Evolutionary conservation across 2,113 vertebrate species (phyloP), one percentile per base, ranked within the genome.

Genomic region (Axis porcinus): DNA sequence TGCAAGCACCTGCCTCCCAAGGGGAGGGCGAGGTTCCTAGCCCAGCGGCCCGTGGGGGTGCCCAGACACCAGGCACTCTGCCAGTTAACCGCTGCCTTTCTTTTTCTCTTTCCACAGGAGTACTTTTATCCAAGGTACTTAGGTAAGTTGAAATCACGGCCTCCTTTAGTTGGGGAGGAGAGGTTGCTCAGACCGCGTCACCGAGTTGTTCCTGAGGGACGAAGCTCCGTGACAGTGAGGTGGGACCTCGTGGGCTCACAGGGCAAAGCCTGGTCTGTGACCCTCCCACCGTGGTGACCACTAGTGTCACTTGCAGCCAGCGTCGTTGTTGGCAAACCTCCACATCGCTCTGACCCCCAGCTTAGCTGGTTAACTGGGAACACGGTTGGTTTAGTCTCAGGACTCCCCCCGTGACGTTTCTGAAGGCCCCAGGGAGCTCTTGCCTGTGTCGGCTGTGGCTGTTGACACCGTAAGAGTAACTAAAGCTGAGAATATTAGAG

Each of bases 51-150:
- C 12, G 17, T 9, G 10, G 14, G 25, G n/a, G 36, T 79, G 57
- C 95, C 14, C 50, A 30, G 50, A 57, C 92, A 97, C 36, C 45
- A 82, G 89, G 16, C 78, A 47, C 45, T 2, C 91, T 43, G 94
- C 62, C 47, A 97, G 64, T 97, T 96, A 98, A 98, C 89, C 7
- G 43, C 70, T 93, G 13, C 2, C 5, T 55, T 97, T 97, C 85
- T 97, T 88, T 94, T 89, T 95, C 93, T 97, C 58, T 92, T 55
- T 33, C 92, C 94, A 47, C 98, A 99, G 99, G 99, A 99, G 4
- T 99, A 99, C 98, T 99, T 99, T 98, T 99, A 99, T 96, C 99
- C 99, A 54, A 99, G 99, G 98, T 99, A 99, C 98, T 97, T 99
- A 96, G 99, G 99, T 99, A 98, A 99, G 99, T 99, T 84, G 45